Conservation (phyloP, 2,113 vertebrate species). For the Gambusia affinis region DNA sequence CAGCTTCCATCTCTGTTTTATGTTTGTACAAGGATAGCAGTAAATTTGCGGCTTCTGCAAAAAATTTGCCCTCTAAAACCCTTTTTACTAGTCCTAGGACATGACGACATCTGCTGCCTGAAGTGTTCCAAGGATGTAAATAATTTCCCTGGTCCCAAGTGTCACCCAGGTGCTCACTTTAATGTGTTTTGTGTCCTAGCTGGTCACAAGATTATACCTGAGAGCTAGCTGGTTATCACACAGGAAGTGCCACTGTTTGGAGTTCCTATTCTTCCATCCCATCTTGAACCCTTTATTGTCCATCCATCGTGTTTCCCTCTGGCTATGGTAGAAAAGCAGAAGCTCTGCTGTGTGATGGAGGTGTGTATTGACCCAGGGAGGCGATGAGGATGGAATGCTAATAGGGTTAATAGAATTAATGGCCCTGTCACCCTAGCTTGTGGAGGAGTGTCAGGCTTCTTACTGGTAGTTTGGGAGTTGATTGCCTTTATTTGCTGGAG, state of each 20-base stretch:
- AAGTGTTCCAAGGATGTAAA: background rate
- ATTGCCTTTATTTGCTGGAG: constrained; percentile 35
- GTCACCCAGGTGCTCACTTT: background rate
- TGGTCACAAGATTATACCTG: background rate
- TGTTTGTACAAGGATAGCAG: no score
- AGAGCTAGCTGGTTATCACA: constrained; percentile 15
- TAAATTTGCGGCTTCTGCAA: no score
- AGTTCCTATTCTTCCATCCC: constrained; percentile 36
- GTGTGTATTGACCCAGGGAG: constrained; percentile 66
- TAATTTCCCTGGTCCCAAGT: background rate
- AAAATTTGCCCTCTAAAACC: no score
- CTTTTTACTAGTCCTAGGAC: no score
- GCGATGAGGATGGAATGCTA: constrained; percentile 72
- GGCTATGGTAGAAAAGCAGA: constrained; percentile 42
- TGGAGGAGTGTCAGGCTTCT: constrained; percentile 43
- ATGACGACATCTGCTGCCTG: background rate
- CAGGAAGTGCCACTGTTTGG: constrained; percentile 22
- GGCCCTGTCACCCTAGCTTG: constrained; percentile 65
- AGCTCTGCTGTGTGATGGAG: constrained; percentile 64
- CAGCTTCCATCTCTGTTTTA: no score
- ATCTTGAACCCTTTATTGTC: constrained; percentile 31
- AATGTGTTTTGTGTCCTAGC: background rate
- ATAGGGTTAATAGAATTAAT: constrained; percentile 77
- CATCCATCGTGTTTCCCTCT: constrained; percentile 9
- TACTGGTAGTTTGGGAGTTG: constrained; percentile 29